A percentile compares a stretch with the other conserved stretches of the same genome.
Conservation (phyloP, 2,888 invertebrate genomes). For the Branchipolynoe longqiensis region DNA sequence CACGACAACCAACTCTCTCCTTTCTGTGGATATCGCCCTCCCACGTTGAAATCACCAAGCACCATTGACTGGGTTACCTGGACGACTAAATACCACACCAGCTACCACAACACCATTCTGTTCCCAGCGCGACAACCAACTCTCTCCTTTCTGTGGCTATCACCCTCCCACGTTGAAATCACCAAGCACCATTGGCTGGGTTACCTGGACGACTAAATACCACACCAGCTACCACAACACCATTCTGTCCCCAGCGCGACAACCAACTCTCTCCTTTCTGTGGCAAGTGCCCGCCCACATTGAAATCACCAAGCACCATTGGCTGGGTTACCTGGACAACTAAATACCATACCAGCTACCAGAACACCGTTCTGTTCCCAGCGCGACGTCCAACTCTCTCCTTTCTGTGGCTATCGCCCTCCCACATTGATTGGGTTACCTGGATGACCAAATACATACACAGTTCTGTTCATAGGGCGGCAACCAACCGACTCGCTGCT, state of each 20-base stretch:
- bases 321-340: constrained; percentile 8
- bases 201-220: too few species aligned
- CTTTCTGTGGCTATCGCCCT: neutral
- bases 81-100: too few species aligned
- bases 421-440: neutral
- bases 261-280: neutral
- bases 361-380: neutral
- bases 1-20: too few species aligned
- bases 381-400: too few species aligned
- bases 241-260: neutral
- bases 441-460: too few species aligned
- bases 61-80: too few species aligned
- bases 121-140: neutral
- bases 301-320: neutral
- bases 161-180: neutral
- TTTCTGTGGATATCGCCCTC: too few species aligned
- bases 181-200: neutral
- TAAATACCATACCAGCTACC: too few species aligned
- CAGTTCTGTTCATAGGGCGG: too few species aligned
- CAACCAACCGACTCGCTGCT: neutral
- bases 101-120: neutral
- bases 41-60: too few species aligned
- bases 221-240: neutral
- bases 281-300: neutral
- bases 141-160: neutral